Evolutionary conservation across 1,140 invertebrate genomes (phyloP), one percentile per base, ranked within the genome.

Genomic region (Diprion similis): DNA sequence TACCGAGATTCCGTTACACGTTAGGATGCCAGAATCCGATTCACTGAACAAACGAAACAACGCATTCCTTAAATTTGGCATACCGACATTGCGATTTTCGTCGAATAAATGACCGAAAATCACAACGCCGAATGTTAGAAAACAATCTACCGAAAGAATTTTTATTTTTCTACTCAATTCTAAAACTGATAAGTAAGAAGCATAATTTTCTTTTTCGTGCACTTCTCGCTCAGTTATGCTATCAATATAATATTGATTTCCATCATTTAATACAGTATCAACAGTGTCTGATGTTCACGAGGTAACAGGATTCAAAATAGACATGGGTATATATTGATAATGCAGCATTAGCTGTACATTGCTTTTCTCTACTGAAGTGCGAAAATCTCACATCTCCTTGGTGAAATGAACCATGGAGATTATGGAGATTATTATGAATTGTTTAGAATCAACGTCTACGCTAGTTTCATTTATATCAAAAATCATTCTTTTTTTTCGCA

Each of bases 361-460:
- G 48, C 15, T 51, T 51, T 51, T 15, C 48, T 15, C 48, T 51
- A 15, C 48, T 51, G 48, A 51, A 51, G 10, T 51, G 10, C 15
- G 48, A 10, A 15, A 51, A 51, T 51, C 15, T 51, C 15, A 51
- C 48, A 15, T 51, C 48, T 51, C 48, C 48, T 51, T 51, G 48
- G 48, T 51, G 48, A 51, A 51, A 51, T 51, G 48, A 51, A 51
- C 48, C 48, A 51, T 51, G 48, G n/a, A n/a, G n/a, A n/a, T n/a
- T n/a, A n/a, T n/a, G n/a, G n/a, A n/a, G n/a, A n/a, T n/a, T n/a
- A n/a, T n/a, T n/a, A n/a, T n/a, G n/a, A n/a, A n/a, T n/a, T n/a
- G n/a, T n/a, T n/a, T n/a, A n/a, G n/a, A n/a, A n/a, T n/a, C n/a
- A n/a, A n/a, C n/a, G n/a, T n/a, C n/a, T n/a, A n/a, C n/a, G n/a